A percentile compares a stretch with the other conserved stretches of the same genome.
Evolutionary conservation across 2,888 invertebrate genomes (phyloP).

Genomic region (Cephus rjabovi): DNA sequence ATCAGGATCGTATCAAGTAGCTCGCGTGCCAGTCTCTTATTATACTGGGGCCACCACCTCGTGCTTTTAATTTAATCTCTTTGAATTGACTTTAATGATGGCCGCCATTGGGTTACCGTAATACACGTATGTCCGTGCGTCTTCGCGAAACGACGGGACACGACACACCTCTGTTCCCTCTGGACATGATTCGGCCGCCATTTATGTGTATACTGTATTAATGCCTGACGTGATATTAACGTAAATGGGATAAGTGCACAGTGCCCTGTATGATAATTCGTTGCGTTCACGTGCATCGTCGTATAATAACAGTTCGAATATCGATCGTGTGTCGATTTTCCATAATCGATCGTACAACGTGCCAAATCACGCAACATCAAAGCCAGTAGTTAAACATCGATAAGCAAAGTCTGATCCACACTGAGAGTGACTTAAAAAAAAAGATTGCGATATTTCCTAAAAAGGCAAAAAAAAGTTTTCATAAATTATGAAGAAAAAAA

Average conservation of each 20-base stretch:
- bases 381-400: neutral
- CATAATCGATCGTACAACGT: slow-evolving; percentile 11
- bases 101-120: slow-evolving; percentile 4
- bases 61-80: slow-evolving; percentile 15
- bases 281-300: slow-evolving; percentile 5
- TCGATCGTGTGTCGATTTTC: slow-evolving; percentile 24
- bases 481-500: neutral
- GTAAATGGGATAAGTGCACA: neutral
- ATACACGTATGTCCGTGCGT: neutral
- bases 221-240: slow-evolving; percentile 27
- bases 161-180: neutral
- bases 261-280: slow-evolving; percentile 9
- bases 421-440: neutral
- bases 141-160: neutral
- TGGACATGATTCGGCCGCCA: neutral
- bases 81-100: slow-evolving; percentile 15
- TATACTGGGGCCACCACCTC: neutral
- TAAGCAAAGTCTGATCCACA: too few species aligned
- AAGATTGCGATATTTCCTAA: neutral
- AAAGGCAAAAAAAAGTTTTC: neutral
- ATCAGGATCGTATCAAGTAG: neutral
- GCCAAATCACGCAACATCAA: slow-evolving; percentile 20
- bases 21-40: slow-evolving; percentile 1
- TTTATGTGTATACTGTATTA: neutral
- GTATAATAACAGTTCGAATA: neutral